These are phyloP conservation scores for Hanleya hanleyi DNA, from an alignment of 2,888 invertebrate genomes.

Conservation along the genomic window DNA sequence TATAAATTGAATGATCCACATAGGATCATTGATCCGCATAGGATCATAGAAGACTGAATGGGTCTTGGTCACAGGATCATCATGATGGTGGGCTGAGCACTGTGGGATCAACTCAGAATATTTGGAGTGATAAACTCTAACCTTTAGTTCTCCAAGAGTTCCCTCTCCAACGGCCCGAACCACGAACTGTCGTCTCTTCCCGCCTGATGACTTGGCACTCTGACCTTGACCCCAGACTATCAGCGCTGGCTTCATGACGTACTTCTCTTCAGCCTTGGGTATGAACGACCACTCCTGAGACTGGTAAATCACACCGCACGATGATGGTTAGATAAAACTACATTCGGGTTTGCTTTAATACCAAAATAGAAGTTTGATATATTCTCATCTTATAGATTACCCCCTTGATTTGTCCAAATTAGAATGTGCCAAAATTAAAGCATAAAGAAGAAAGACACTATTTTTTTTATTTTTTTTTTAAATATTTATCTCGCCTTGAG, in stretches of 20 bases:
- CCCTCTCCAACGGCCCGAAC: conserved; percentile 68
- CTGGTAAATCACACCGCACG: conserved; percentile 46
- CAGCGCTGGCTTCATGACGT: conserved; percentile 68
- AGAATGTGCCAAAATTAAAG: too few relatives aligned
- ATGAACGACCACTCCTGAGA: conserved; percentile 62
- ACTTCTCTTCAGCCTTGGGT: conserved; percentile 60
- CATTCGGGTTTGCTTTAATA: neutral
- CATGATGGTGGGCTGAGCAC: too few relatives aligned
- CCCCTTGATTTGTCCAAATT: too few relatives aligned
- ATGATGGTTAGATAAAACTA: neutral
- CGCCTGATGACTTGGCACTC: conserved; percentile 60
- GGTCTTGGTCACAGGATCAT: too few relatives aligned
- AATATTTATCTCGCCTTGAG: too few relatives aligned
- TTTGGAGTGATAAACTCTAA: too few relatives aligned
- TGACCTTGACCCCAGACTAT: conserved; percentile 70
- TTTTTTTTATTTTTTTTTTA: too few relatives aligned
- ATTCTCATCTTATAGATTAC: neutral
- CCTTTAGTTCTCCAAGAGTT: conserved; percentile 67
- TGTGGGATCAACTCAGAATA: too few relatives aligned
- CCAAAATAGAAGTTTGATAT: neutral
- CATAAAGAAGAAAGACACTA: too few relatives aligned
- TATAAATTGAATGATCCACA: too few relatives aligned
- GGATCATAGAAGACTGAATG: too few relatives aligned
- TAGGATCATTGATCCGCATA: too few relatives aligned
- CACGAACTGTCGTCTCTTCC: conserved; percentile 63